phyloP scores from a whole-genome alignment of 2,888 invertebrate species.

The Andricus curvator region DNA sequence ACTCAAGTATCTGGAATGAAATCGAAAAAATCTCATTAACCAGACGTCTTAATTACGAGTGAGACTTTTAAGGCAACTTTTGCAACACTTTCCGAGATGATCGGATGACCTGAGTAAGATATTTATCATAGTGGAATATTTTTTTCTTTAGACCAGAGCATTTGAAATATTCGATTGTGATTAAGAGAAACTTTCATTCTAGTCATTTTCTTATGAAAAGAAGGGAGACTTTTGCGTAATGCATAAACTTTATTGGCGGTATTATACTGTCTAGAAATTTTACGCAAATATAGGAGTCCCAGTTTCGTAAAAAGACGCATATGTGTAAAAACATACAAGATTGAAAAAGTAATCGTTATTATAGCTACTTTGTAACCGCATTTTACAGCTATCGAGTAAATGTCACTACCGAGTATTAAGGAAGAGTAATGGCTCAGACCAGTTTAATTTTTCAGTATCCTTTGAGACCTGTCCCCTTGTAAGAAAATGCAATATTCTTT shows the following conservation, averaged over 20 bases:
- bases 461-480: constrained; percentile 2
- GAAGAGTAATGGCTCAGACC: constrained; percentile 23
- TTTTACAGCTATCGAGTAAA: constrained; percentile 8
- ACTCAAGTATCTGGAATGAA: not conserved
- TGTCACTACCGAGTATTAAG: constrained; percentile 20
- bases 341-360: not conserved
- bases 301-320: not conserved
- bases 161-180: not conserved
- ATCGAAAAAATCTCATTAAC: not conserved
- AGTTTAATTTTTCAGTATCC: constrained; percentile 19
- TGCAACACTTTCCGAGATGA: not conserved
- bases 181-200: not conserved
- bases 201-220: constrained; percentile 3
- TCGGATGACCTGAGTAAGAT: not conserved
- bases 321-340: not conserved
- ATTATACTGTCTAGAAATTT: not conserved
- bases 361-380: constrained; percentile 10
- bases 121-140: not conserved
- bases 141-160: not conserved
- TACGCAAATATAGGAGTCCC: not conserved
- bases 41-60: not conserved
- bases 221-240: not conserved
- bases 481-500: constrained; percentile 26
- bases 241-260: not conserved
- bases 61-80: not conserved